A percentile compares a stretch with the other conserved stretches of the same genome.
Evolutionary conservation across 2,113 vertebrate species (phyloP).

Genomic region (Nothobranchius kuhntae): DNA sequence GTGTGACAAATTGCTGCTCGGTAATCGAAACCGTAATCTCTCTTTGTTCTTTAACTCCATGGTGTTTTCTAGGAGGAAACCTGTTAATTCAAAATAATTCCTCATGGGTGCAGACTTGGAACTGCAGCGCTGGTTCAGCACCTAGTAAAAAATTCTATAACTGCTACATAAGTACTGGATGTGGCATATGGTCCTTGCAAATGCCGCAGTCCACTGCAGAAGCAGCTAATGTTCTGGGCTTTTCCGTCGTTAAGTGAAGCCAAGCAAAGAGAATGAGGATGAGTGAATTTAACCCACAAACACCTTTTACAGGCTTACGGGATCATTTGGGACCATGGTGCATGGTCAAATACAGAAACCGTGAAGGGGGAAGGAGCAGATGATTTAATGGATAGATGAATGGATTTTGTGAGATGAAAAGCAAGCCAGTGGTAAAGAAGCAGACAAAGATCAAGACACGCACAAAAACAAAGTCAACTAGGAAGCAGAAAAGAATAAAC

Average conservation of each 20-base stretch:
- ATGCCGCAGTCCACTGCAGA: conserved; percentile 70
- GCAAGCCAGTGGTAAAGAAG: not conserved
- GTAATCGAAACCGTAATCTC: conserved; percentile 24
- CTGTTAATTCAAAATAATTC: conserved; percentile 25
- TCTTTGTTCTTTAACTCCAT: conserved; percentile 9
- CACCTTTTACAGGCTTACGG: conserved; percentile 63
- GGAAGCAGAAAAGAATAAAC: not conserved
- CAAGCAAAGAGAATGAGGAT: conserved; percentile 68
- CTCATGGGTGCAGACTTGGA: conserved; percentile 18
- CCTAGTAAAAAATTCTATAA: conserved; percentile 34
- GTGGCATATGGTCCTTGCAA: conserved; percentile 51
- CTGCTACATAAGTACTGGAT: conserved; percentile 31
- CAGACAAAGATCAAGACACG: not conserved
- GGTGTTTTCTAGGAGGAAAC: not conserved
- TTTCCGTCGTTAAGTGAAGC: conserved; percentile 72
- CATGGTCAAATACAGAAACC: conserved; percentile 28
- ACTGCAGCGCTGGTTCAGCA: conserved; percentile 34
- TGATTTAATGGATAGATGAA: conserved; percentile 29
- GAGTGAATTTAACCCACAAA: conserved; percentile 58
- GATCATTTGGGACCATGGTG: conserved; percentile 66
- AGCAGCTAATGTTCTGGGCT: conserved; percentile 63
- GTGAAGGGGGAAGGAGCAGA: conserved; percentile 10
- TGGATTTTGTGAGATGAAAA: conserved; percentile 11
- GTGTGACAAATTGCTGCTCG: conserved; percentile 7
- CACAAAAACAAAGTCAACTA: not conserved